A percentile compares a stretch with the other conserved stretches of the same genome.
These are phyloP conservation scores for Bugula neritina DNA, from an alignment of 2,888 invertebrate genomes.

Conservation along the genomic window DNA sequence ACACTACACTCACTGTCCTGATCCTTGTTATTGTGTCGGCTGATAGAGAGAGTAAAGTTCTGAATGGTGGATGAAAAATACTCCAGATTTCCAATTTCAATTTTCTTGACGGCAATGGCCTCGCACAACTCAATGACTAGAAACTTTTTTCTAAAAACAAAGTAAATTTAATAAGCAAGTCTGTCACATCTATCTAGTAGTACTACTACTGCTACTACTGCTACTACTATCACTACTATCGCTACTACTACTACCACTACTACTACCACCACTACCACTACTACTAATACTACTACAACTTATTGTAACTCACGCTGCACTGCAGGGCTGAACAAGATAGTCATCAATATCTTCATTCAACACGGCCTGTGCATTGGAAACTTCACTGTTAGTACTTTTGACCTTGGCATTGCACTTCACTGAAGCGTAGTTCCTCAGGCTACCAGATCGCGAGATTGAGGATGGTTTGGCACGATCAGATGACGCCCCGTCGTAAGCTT, in stretches of 20 bases:
- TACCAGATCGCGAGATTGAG: neutral
- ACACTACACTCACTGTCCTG: conserved; percentile 59
- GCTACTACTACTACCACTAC: too few species aligned
- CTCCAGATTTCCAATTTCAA: conserved; percentile 95
- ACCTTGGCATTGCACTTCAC: conserved; percentile 96
- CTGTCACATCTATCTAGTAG: too few species aligned
- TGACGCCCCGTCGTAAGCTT: too few species aligned
- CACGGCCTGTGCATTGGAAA: conserved; percentile 71
- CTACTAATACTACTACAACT: too few species aligned
- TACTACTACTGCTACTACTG: too few species aligned
- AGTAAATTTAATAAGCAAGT: too few species aligned
- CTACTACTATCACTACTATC: too few species aligned
- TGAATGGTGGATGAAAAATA: conserved; percentile 93
- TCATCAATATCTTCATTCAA: conserved; percentile 86
- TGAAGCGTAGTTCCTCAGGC: conserved; percentile 88
- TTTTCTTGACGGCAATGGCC: conserved; percentile 77
- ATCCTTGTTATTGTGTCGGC: conserved; percentile 29
- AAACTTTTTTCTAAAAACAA: conserved; percentile 57
- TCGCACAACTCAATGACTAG: conserved; percentile 97
- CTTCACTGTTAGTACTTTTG: conserved; percentile 83
- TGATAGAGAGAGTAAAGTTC: conserved; percentile 65
- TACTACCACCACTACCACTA: too few species aligned
- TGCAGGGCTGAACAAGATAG: conserved; percentile 95
- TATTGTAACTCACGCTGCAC: conserved; percentile 53
- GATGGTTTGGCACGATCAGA: too few species aligned